Conservation (phyloP, 2,888 invertebrate genomes). For the Ypsolopha scabrella region DNA sequence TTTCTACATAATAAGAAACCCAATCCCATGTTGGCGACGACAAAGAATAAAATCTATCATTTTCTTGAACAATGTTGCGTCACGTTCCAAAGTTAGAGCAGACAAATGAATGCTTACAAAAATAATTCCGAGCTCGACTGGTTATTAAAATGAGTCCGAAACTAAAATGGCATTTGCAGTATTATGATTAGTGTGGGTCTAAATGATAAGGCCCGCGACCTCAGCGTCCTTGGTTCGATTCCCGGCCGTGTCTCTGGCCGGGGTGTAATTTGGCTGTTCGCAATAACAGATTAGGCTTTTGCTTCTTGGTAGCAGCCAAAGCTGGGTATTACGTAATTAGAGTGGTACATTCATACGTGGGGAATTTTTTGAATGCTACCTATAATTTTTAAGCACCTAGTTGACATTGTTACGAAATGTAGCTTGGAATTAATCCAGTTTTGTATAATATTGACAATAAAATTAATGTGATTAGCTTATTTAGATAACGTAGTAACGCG, state of each 20-base stretch:
- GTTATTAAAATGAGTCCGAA: slow-evolving; percentile 55
- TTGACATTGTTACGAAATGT: too few species aligned
- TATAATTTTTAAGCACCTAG: too few species aligned
- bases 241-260: slow-evolving; percentile 52
- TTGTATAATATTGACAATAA: neutral
- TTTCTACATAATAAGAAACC: too few species aligned
- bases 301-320: slow-evolving; percentile 59
- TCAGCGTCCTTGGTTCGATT: slow-evolving; percentile 60
- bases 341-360: slow-evolving; percentile 20
- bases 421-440: too few species aligned
- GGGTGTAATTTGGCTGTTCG: slow-evolving; percentile 63
- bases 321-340: slow-evolving; percentile 61
- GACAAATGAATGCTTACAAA: slow-evolving; percentile 44
- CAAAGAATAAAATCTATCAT: too few species aligned
- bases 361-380: slow-evolving; percentile 11
- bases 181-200: slow-evolving; percentile 54
- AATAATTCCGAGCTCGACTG: slow-evolving; percentile 31
- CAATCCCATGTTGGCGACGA: too few species aligned
- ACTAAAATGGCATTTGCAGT: slow-evolving; percentile 61
- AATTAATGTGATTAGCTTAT: neutral
- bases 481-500: neutral
- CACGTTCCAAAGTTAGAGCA: slow-evolving; percentile 32
- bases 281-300: slow-evolving; percentile 53
- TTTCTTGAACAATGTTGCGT: slow-evolving; percentile 21
- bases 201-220: slow-evolving; percentile 65